phyloP scores from a whole-genome alignment of 1,140 invertebrate species.

The Apis florea region DNA sequence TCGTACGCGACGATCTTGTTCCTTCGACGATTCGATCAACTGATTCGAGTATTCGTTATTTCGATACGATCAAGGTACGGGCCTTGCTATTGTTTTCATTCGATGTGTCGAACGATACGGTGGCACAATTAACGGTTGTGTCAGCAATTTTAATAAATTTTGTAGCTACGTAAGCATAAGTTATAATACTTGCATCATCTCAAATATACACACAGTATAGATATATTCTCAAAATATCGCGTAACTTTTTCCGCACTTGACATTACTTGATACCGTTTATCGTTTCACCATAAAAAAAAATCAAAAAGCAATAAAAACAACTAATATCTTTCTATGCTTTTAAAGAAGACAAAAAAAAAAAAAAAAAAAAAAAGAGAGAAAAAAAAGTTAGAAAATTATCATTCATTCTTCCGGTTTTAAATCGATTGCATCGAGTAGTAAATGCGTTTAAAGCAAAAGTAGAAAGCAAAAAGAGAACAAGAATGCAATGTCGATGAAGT shows the following conservation, averaged over 20 bases:
- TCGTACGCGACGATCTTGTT: neutral
- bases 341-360: too few species aligned
- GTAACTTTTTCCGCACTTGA: neutral
- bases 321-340: too few species aligned
- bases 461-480: neutral
- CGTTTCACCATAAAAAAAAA: neutral
- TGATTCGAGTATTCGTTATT: neutral
- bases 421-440: too few species aligned
- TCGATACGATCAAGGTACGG: neutral
- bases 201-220: neutral
- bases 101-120: too few species aligned
- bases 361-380: too few species aligned
- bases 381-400: too few species aligned
- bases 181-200: neutral
- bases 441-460: neutral
- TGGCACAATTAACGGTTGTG: neutral
- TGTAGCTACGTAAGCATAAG: neutral
- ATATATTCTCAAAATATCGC: neutral
- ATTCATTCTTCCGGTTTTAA: too few species aligned
- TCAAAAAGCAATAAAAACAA: neutral
- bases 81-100: too few species aligned
- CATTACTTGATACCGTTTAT: neutral
- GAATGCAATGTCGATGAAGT: neutral
- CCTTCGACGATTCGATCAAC: neutral
- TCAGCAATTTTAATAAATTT: conserved; percentile 28